Percentiles rank a stretch among this genome's conserved stretches.
phyloP scores from a whole-genome alignment of 1,140 invertebrate species.

The Meloidogyne hapla region DNA sequence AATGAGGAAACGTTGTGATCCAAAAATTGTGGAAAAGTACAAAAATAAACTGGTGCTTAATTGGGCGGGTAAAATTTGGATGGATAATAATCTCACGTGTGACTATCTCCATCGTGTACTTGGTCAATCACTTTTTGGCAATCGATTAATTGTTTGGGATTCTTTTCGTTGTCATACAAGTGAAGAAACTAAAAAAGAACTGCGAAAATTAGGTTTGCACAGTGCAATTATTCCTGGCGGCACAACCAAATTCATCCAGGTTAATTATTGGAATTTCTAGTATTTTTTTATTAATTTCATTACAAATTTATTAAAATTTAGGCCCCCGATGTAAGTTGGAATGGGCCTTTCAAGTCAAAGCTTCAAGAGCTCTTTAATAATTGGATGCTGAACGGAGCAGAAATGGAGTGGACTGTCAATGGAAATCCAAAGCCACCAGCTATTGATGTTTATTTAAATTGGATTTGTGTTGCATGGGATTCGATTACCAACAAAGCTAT shows the following conservation, averaged over 20 bases:
- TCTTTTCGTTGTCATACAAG: neutral
- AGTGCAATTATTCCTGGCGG: neutral
- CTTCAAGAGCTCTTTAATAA: neutral
- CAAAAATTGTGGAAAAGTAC: no score
- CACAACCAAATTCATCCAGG: slow-evolving; percentile 18
- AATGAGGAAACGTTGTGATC: no score
- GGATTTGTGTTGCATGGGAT: slow-evolving; percentile 2
- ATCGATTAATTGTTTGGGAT: slow-evolving; percentile 6
- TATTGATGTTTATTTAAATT: slow-evolving; percentile 4
- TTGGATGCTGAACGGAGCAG: slow-evolving; percentile 20
- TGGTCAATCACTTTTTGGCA: slow-evolving; percentile 12
- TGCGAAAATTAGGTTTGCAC: neutral
- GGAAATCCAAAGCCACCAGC: neutral
- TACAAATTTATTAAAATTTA: slow-evolving; percentile 4
- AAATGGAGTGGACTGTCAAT: neutral
- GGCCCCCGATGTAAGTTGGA: slow-evolving; percentile 18
- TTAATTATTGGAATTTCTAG: no score
- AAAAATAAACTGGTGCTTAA: no score
- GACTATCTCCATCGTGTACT: no score
- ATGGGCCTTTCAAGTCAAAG: neutral
- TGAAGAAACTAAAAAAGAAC: neutral
- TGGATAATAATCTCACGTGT: no score
- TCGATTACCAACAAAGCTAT: neutral
- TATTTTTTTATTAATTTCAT: neutral
- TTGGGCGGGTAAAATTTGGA: no score